Evolutionary conservation across 2,113 vertebrate genomes (phyloP).

Genomic region (Pantherophis guttatus): DNA sequence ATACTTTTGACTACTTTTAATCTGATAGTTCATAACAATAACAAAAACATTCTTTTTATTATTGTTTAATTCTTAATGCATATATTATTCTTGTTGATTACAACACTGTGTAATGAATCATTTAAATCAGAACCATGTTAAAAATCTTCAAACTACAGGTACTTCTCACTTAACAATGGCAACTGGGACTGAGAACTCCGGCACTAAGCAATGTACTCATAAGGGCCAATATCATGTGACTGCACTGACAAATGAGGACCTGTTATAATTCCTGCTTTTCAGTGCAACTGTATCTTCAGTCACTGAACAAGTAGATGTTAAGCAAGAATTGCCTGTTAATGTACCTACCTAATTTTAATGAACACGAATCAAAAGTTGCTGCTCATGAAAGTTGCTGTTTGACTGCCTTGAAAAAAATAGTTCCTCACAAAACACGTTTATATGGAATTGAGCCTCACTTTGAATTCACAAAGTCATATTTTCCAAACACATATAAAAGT

Average conservation of each 20-base stretch:
- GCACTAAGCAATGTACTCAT: background rate
- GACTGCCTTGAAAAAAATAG: background rate
- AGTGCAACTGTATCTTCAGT: background rate
- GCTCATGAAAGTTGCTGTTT: background rate
- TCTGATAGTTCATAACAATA: constrained; percentile 5
- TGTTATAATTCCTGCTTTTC: background rate
- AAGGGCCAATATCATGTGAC: background rate
- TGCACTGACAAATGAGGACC: background rate
- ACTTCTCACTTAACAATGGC: background rate
- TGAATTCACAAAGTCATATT: background rate
- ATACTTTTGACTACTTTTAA: constrained; percentile 30
- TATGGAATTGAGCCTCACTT: background rate
- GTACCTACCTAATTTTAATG: background rate
- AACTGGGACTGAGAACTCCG: background rate
- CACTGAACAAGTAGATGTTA: background rate
- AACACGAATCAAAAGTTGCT: background rate
- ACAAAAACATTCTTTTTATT: background rate
- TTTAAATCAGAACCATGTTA: background rate
- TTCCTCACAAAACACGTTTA: background rate
- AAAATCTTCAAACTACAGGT: background rate
- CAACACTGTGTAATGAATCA: background rate
- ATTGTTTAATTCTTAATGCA: constrained; percentile 33
- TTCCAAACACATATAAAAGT: background rate
- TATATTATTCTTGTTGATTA: constrained; percentile 23
- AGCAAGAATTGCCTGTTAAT: background rate